phyloP scores from a whole-genome alignment of 2,797 vertebrate species.

The Sebastiscus tertius region DNA sequence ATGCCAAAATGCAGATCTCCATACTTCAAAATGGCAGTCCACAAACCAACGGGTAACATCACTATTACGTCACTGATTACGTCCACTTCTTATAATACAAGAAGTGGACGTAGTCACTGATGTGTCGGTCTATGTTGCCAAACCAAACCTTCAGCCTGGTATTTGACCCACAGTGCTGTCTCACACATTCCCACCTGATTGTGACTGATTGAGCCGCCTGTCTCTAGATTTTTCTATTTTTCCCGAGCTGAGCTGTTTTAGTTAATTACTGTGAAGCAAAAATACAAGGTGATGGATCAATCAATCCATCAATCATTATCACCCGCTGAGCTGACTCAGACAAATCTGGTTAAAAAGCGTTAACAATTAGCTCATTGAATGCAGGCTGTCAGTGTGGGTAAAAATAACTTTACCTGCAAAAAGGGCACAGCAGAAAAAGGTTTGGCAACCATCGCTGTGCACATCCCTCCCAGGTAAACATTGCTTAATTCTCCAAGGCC shows the following conservation, averaged over 20 bases:
- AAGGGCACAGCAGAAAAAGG: background rate
- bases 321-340: background rate
- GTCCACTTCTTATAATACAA: too few species aligned
- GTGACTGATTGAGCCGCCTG: background rate
- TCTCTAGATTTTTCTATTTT: background rate
- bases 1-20: too few species aligned
- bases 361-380: background rate
- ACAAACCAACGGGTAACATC: too few species aligned
- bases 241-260: background rate
- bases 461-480: background rate
- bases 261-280: background rate
- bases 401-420: conserved; percentile 1
- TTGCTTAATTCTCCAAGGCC: background rate
- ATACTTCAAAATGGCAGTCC: too few species aligned
- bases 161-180: background rate
- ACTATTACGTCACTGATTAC: too few species aligned
- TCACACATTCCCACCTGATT: background rate
- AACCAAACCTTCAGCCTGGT: background rate
- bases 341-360: background rate
- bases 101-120: too few species aligned
- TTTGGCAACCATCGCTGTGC: background rate
- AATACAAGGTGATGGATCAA: background rate
- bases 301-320: conserved; percentile 3
- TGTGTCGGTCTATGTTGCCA: too few species aligned
- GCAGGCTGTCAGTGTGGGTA: background rate